Percentiles rank a stretch among this genome's conserved stretches.
Evolutionary conservation across 1,140 invertebrate genomes (phyloP).

Genomic region (Piezodorus guildinii): DNA sequence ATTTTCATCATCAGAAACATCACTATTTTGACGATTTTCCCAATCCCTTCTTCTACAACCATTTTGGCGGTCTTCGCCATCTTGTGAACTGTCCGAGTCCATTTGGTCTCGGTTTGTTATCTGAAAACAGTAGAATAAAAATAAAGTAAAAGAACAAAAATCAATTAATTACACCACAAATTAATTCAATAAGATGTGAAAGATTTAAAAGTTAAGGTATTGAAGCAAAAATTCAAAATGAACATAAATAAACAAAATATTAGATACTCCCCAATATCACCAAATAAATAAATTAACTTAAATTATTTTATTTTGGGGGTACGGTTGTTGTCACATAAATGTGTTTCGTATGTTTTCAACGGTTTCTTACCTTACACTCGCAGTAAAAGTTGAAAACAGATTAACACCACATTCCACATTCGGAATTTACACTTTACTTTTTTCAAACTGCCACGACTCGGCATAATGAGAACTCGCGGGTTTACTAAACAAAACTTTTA

Average conservation of each 20-base stretch:
- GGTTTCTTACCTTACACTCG: constrained; percentile 21
- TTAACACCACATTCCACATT: constrained; percentile 24
- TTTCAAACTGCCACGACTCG: constrained; percentile 9
- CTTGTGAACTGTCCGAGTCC: constrained; percentile 27
- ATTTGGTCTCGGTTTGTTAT: constrained; percentile 11
- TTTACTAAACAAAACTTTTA: constrained; percentile 5
- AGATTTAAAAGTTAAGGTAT: not conserved
- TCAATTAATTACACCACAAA: not conserved
- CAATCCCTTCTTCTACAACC: constrained; percentile 13
- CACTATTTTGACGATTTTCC: constrained; percentile 22
- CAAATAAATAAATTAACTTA: not conserved
- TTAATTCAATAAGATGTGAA: too few relatives aligned
- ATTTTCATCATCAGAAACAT: constrained; percentile 28
- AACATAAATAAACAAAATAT: not conserved
- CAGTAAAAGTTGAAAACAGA: constrained; percentile 21
- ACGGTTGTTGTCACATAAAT: constrained; percentile 7
- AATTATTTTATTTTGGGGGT: not conserved
- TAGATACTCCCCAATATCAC: constrained; percentile 11
- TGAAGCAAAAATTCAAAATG: not conserved
- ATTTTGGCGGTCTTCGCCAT: constrained; percentile 16
- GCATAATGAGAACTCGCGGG: constrained; percentile 12
- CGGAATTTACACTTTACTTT: constrained; percentile 23
- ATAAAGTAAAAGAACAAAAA: not conserved
- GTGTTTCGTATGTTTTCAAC: constrained; percentile 12
- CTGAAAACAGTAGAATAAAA: constrained; percentile 6